phyloP scores from a whole-genome alignment of 2,797 vertebrate genomes.

The Coregonus ussuriensis region DNA sequence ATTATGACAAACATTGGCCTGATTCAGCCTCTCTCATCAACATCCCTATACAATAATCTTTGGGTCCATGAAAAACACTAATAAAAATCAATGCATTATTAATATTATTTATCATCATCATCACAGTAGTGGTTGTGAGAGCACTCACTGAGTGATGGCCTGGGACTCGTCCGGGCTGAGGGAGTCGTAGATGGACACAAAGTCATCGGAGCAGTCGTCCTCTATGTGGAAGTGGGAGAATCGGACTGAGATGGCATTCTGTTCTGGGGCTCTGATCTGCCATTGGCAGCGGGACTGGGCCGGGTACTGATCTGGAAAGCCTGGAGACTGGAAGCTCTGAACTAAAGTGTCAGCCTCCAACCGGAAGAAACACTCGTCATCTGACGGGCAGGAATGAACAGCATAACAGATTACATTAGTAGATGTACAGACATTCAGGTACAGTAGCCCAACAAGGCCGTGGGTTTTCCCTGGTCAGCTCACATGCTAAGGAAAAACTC shows the following conservation, averaged over 20 bases:
- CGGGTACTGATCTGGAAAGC: conserved; percentile 58
- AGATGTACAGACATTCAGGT: background rate
- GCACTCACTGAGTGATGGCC: conserved; percentile 78
- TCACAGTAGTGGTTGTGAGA: background rate
- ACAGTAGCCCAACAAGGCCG: too few relatives aligned
- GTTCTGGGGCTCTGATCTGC: conserved; percentile 73
- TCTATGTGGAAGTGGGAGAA: conserved; percentile 75
- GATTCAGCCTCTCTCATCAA: background rate
- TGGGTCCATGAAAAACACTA: background rate
- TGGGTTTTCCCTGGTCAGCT: too few relatives aligned
- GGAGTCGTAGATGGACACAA: conserved; percentile 77
- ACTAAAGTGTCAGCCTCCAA: conserved; percentile 50
- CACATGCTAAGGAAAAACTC: background rate
- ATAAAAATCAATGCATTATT: too few relatives aligned
- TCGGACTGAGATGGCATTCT: conserved; percentile 55
- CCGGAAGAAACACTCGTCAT: conserved; percentile 61
- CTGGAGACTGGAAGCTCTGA: conserved; percentile 54
- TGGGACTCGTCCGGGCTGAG: conserved; percentile 74
- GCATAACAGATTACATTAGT: background rate
- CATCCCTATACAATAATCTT: background rate
- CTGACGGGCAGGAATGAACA: conserved; percentile 24
- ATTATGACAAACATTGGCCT: background rate
- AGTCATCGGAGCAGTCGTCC: conserved; percentile 77
- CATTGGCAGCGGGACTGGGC: conserved; percentile 73
- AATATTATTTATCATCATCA: background rate